phyloP scores from a whole-genome alignment of 2,797 vertebrate species.

The Channallabes apus region DNA sequence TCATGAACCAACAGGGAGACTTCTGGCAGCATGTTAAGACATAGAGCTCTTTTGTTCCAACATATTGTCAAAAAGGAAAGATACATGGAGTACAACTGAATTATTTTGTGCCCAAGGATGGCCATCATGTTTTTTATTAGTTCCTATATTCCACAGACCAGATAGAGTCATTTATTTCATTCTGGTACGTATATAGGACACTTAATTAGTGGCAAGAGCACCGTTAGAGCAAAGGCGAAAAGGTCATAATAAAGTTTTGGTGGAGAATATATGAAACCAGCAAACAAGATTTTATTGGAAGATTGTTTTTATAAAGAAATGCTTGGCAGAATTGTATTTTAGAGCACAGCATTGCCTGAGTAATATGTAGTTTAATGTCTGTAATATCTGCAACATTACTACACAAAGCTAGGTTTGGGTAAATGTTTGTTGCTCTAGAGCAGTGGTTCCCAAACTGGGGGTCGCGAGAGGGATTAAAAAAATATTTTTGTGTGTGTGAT shows the following conservation, averaged over 20 bases:
- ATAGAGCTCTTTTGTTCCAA: constrained; percentile 32
- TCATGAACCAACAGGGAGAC: constrained; percentile 28
- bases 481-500: too few species aligned
- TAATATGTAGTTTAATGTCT: background rate
- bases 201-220: constrained; percentile 28
- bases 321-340: background rate
- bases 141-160: constrained; percentile 14
- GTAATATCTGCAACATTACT: background rate
- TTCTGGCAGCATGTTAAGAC: constrained; percentile 26
- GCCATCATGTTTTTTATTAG: constrained; percentile 40
- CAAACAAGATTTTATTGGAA: background rate
- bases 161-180: constrained; percentile 27
- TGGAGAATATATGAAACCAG: background rate
- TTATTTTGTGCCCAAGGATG: constrained; percentile 27
- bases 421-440: background rate
- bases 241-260: constrained; percentile 6
- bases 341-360: background rate
- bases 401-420: background rate
- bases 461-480: too few species aligned
- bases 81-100: constrained; percentile 25
- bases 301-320: background rate
- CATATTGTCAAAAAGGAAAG: constrained; percentile 30
- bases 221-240: constrained; percentile 2
- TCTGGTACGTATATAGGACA: constrained; percentile 16
- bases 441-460: too few species aligned